phyloP scores from a whole-genome alignment of 2,113 vertebrate species.

The Eulacestoma nigropectus region DNA sequence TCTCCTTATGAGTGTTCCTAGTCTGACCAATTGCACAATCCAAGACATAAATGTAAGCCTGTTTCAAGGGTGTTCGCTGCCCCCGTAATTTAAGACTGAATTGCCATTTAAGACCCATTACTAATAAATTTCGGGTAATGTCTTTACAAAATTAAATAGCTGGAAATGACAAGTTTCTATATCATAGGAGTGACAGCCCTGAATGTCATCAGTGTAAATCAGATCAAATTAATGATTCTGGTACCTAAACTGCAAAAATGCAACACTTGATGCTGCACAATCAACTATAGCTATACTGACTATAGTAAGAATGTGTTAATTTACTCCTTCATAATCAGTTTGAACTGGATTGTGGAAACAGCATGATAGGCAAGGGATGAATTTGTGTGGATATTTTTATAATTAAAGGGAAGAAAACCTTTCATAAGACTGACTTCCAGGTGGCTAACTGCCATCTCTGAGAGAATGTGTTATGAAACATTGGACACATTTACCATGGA shows the following conservation, averaged over 20 bases:
- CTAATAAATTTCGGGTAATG: background rate
- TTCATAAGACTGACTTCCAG: background rate
- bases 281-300: background rate
- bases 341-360: background rate
- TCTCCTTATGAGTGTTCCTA: background rate
- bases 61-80: background rate
- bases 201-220: background rate
- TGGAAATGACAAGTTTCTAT: background rate
- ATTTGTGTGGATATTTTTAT: slow-evolving; percentile 21
- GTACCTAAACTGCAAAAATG: background rate
- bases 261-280: background rate
- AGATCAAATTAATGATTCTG: background rate
- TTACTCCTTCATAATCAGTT: background rate
- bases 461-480: background rate
- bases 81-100: background rate
- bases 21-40: background rate
- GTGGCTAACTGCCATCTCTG: slow-evolving; percentile 13
- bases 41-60: background rate
- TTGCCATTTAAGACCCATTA: background rate
- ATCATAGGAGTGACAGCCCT: background rate
- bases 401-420: slow-evolving; percentile 20
- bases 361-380: background rate
- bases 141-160: background rate
- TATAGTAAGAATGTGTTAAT: background rate
- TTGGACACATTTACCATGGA: background rate